Evolutionary conservation across 2,113 vertebrate species (phyloP).

Genomic region (Rhea americana): DNA sequence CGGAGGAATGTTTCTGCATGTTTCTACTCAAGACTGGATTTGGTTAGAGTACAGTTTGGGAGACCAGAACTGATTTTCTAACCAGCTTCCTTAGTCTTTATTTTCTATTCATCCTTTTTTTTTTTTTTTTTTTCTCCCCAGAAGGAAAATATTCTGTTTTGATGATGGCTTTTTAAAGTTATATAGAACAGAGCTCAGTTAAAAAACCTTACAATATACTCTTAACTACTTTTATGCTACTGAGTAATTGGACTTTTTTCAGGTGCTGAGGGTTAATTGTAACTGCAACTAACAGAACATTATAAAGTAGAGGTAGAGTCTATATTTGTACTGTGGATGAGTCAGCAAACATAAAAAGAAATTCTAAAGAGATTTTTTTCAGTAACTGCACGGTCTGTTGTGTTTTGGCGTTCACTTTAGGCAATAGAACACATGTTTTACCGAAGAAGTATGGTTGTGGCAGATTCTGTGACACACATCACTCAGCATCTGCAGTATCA

Average conservation of each 20-base stretch:
- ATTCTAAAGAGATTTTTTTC: not conserved
- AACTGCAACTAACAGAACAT: not conserved
- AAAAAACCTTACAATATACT: not conserved
- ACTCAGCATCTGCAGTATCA: constrained; percentile 93
- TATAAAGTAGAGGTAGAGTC: not conserved
- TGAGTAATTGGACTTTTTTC: not conserved
- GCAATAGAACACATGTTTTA: constrained; percentile 95
- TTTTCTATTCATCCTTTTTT: not conserved
- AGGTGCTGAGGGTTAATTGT: not conserved
- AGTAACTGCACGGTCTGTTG: not conserved
- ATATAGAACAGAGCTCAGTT: not conserved
- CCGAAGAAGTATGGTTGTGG: constrained; percentile 91
- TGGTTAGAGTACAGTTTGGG: not conserved
- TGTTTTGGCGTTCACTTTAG: constrained; percentile 71
- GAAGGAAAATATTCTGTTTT: not conserved
- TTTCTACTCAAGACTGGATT: not conserved
- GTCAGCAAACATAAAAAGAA: not conserved
- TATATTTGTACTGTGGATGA: not conserved
- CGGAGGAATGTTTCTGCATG: not conserved
- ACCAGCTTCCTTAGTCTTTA: not conserved
- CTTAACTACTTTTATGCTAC: not conserved
- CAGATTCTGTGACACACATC: constrained; percentile 94
- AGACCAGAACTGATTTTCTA: not conserved
- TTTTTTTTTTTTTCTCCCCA: too few species aligned
- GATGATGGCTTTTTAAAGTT: not conserved